Evolutionary conservation across 1,140 invertebrate genomes (phyloP).

Genomic region (Leptinotarsa lineolata): DNA sequence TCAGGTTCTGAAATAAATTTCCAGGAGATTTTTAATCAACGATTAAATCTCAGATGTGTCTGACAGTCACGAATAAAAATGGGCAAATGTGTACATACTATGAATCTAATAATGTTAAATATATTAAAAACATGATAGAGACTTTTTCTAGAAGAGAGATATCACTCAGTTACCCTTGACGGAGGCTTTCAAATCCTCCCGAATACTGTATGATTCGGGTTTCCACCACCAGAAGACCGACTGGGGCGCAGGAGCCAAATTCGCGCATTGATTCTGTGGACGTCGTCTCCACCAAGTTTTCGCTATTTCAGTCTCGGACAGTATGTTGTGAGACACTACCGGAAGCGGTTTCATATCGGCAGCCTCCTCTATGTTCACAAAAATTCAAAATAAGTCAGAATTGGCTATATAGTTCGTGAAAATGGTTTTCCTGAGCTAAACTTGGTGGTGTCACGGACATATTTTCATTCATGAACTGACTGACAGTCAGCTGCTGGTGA

Average conservation of each 20-base stretch:
- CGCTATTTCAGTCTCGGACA: conserved; percentile 30
- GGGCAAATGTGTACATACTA: too few relatives aligned
- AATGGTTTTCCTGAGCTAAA: background rate
- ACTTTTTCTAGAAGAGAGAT: too few relatives aligned
- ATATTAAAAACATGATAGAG: too few relatives aligned
- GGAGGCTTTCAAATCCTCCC: conserved; percentile 1
- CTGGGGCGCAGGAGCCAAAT: conserved; percentile 45
- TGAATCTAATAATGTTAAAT: too few relatives aligned
- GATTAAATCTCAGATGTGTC: too few relatives aligned
- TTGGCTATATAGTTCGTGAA: conserved; percentile 3
- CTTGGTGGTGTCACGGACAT: background rate
- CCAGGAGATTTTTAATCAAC: too few relatives aligned
- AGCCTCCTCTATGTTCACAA: background rate
- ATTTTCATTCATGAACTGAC: conserved; percentile 6
- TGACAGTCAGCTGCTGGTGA: conserved; percentile 1
- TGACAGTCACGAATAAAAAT: too few relatives aligned
- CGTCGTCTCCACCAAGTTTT: conserved; percentile 39
- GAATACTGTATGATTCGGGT: conserved; percentile 28
- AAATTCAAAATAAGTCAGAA: background rate
- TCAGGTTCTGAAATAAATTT: too few relatives aligned
- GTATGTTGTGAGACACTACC: conserved; percentile 34
- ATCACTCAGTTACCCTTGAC: too few relatives aligned
- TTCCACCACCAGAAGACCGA: conserved; percentile 37
- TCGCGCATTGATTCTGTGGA: conserved; percentile 49
- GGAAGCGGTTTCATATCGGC: conserved; percentile 26